Percentiles rank a stretch among this genome's conserved stretches.
These are phyloP conservation scores for Remorina albescens DNA, from an alignment of 2,797 vertebrate genomes.

Conservation along the genomic window DNA sequence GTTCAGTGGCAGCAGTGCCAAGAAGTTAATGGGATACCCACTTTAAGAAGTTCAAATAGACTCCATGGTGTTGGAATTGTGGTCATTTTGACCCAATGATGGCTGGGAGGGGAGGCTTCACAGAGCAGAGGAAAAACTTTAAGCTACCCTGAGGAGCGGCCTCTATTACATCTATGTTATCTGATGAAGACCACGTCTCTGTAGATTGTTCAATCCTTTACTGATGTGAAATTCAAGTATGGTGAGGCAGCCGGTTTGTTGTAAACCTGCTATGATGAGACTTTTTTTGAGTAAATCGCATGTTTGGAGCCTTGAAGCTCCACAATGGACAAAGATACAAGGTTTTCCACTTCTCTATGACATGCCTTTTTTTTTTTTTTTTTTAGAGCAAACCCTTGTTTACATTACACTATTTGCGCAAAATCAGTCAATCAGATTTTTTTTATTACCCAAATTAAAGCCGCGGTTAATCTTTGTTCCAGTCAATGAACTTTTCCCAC, in stretches of 20 bases:
- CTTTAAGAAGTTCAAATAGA: constrained; percentile 79
- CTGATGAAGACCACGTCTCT: constrained; percentile 6
- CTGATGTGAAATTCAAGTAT: neutral
- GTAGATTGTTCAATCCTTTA: constrained; percentile 14
- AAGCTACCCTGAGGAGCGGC: constrained; percentile 24
- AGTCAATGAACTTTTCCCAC: constrained; percentile 11
- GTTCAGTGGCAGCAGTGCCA: constrained; percentile 65
- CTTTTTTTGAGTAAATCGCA: neutral
- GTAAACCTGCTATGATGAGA: neutral
- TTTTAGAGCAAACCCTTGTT: neutral
- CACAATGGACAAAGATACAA: neutral
- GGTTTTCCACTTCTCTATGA: neutral
- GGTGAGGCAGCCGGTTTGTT: neutral
- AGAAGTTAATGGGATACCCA: constrained; percentile 75
- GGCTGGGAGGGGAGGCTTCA: constrained; percentile 32
- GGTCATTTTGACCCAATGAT: constrained; percentile 64
- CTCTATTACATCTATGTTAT: constrained; percentile 18
- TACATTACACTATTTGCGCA: neutral
- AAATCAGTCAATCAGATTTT: neutral
- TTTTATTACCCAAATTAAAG: constrained; percentile 9
- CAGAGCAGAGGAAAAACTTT: constrained; percentile 31
- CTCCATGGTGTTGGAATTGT: constrained; percentile 65
- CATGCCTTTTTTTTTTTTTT: neutral
- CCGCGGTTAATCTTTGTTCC: constrained; percentile 1
- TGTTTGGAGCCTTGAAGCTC: constrained; percentile 1